phyloP scores from a whole-genome alignment of 2,113 vertebrate species.

The Amia ocellicauda region DNA sequence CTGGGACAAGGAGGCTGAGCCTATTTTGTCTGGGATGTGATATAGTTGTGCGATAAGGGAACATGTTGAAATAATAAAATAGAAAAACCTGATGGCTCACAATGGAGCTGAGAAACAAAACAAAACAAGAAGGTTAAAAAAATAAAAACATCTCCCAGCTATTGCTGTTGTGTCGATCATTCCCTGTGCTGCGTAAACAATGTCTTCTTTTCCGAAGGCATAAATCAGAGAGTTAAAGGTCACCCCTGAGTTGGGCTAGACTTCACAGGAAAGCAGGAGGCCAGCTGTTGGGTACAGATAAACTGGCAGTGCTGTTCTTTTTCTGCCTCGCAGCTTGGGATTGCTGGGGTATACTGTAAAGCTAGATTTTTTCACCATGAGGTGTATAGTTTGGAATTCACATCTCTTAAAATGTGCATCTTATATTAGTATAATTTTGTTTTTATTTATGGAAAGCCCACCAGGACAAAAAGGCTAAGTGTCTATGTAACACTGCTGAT shows the following conservation, averaged over 20 bases:
- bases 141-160: too few relatives aligned
- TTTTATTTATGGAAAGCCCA: too few relatives aligned
- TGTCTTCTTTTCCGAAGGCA: slow-evolving; percentile 1
- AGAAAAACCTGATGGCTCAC: neutral
- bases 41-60: neutral
- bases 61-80: neutral
- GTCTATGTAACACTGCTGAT: too few relatives aligned
- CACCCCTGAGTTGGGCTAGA: neutral
- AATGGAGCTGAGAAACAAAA: neutral
- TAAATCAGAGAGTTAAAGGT: slow-evolving; percentile 1
- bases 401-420: too few relatives aligned
- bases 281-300: neutral
- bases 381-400: too few relatives aligned
- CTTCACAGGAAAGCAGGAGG: neutral
- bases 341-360: neutral
- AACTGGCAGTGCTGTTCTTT: neutral
- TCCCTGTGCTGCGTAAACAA: neutral
- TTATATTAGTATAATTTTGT: too few relatives aligned
- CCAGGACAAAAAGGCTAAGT: too few relatives aligned
- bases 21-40: neutral
- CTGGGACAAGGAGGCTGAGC: too few relatives aligned
- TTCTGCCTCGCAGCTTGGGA: neutral
- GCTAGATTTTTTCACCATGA: too few relatives aligned
- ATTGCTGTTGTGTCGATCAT: neutral
- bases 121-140: too few relatives aligned